phyloP scores from a whole-genome alignment of 35 echinoderm and acorn worm species.

The Amphiura filiformis region DNA sequence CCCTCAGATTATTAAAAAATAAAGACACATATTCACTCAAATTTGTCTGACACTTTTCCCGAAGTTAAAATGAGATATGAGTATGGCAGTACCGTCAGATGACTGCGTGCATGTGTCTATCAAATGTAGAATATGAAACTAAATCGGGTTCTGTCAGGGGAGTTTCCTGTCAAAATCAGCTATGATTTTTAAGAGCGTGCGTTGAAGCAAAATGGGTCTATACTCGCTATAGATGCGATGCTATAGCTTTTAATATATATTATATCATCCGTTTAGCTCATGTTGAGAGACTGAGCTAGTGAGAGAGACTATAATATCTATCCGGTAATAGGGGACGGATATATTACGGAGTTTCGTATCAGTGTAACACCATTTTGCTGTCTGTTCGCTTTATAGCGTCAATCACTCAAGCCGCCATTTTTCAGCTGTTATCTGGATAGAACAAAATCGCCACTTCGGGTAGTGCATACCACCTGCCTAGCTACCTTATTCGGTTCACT shows the following conservation, averaged over 20 bases:
- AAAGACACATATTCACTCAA: too few species aligned
- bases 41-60: too few species aligned
- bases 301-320: not conserved
- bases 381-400: constrained; percentile 6
- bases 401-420: not conserved
- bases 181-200: not conserved
- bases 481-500: not conserved
- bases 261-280: not conserved
- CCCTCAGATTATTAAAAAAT: too few species aligned
- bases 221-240: too few species aligned
- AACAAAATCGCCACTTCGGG: constrained; percentile 9
- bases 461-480: not conserved
- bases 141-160: not conserved
- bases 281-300: not conserved
- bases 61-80: too few species aligned
- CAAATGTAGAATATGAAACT: not conserved
- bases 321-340: constrained; percentile 13
- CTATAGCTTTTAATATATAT: not conserved
- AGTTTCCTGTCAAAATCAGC: not conserved
- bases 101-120: too few species aligned
- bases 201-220: constrained; percentile 6
- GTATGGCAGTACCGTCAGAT: too few species aligned
- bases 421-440: not conserved
- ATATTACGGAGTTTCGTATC: not conserved
- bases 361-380: constrained; percentile 1